These are phyloP conservation scores for Nyctibius bracteatus DNA, from an alignment of 2,113 vertebrate species.

Conservation along the genomic window DNA sequence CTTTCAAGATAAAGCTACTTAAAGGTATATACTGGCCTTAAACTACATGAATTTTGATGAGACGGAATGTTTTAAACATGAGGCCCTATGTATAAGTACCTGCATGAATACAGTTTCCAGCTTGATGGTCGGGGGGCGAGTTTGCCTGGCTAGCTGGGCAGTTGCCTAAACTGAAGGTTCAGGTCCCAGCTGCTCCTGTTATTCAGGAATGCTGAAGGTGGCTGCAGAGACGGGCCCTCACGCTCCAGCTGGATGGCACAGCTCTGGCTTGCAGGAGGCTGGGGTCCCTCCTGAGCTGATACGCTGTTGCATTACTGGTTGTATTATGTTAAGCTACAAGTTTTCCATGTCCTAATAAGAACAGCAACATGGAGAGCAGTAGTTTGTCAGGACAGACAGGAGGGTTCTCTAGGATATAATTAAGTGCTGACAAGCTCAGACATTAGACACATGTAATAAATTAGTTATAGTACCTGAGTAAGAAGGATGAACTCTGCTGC, in stretches of 20 bases:
- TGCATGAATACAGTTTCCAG: neutral
- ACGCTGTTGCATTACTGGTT: neutral
- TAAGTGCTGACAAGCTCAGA: conserved; percentile 25
- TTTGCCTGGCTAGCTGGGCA: neutral
- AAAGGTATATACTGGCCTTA: neutral
- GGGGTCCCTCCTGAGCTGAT: neutral
- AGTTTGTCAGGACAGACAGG: neutral
- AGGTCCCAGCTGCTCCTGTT: neutral
- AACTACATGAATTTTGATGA: neutral
- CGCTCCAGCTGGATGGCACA: accelerated
- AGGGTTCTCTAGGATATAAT: neutral
- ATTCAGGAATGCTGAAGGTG: neutral
- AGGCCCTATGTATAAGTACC: neutral
- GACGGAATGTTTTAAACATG: neutral
- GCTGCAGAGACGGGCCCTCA: neutral
- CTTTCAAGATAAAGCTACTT: neutral
- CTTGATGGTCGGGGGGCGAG: neutral
- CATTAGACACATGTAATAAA: conserved; percentile 4
- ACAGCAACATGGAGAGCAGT: neutral
- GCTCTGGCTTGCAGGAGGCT: neutral
- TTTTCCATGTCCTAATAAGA: neutral
- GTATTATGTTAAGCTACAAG: neutral
- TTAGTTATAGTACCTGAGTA: conserved; percentile 26
- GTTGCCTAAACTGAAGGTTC: neutral
- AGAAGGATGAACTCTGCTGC: neutral